Base-by-base conservation (phyloP, 2,113 vertebrate genomes). In the Coreoperca whiteheadi region DNA sequence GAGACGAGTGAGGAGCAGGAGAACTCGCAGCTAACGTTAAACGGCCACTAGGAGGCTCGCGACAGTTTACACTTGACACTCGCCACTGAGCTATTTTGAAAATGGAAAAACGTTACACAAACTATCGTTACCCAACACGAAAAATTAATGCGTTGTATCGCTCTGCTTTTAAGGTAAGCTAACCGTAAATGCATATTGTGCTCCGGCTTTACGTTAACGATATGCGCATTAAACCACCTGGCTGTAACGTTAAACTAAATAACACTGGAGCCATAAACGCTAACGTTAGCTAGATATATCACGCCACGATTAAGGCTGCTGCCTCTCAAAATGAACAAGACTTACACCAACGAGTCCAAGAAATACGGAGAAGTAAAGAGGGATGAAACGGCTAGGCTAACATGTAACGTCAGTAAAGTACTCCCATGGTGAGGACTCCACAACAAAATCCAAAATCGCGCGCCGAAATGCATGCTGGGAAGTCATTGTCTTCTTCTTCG, bases 381-480 rank as follows among this genome's bases (percentile, higher is more conserved):
- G 6, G 15, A 6, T 15, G 0, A 41, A 50, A 11, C 1, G 9
- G 32, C 57, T 10, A 2, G 4, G 0, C 11, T 34, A 3, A 50
- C 5, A 5, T 34, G 16, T 32, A 2, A 0, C 4, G 2, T 11
- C n/a, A 41, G 21, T 25, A 8, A 20, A 63, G 4, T 2, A 15
- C 3, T 56, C 10, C 1, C 7, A 2, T 37, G 59, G 57, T 41
- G 0, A 3, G 1, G n/a, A 53, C 25, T 16, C 1, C 20, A 57
- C 30, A 51, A 70, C 41, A 63, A 61, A 57, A 34, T 70, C 5
- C 12, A 87, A 89, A 53, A 63, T 84, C 54, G 48, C 90, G 92
- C 85, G 87, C 28, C 82, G 53, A 32, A 34, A 0, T 82, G 90
- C 79, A 86, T 85, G 51, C 21, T 68, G 91, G 93, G 88, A 87